phyloP scores from a whole-genome alignment of 2,888 invertebrate genomes.

The Brachypterus glaber region DNA sequence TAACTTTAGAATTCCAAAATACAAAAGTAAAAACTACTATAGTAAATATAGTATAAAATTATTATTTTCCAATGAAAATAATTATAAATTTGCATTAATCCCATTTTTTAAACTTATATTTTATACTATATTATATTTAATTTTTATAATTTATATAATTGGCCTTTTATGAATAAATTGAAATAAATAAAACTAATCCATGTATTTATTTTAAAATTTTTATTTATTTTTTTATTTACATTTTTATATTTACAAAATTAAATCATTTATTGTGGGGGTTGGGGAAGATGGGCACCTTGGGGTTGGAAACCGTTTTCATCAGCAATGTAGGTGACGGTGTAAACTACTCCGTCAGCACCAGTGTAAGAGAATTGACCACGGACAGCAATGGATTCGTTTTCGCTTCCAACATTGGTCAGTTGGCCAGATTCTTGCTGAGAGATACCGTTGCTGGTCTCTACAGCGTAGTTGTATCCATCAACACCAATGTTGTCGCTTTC shows the following conservation, averaged over 20 bases:
- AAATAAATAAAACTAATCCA: not conserved
- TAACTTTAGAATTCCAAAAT: too few relatives aligned
- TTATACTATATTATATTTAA: too few relatives aligned
- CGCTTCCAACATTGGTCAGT: constrained; percentile 51
- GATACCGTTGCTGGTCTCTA: constrained; percentile 52
- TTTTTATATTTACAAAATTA: too few relatives aligned
- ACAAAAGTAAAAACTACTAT: too few relatives aligned
- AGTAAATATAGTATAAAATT: too few relatives aligned
- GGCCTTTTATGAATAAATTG: not conserved
- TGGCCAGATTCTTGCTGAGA: constrained; percentile 52
- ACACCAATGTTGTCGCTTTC: constrained; percentile 51
- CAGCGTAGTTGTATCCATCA: constrained; percentile 36
- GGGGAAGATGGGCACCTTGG: constrained; percentile 42
- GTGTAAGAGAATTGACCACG: constrained; percentile 53
- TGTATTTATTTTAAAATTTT: too few relatives aligned
- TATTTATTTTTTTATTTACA: too few relatives aligned
- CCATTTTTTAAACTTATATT: too few relatives aligned
- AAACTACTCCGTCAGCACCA: constrained; percentile 54
- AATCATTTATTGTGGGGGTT: constrained; percentile 5
- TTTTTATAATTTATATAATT: not conserved
- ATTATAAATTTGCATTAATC: too few relatives aligned
- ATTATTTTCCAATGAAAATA: too few relatives aligned
- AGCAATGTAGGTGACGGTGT: constrained; percentile 51
- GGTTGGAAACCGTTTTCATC: constrained; percentile 54
- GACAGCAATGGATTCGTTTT: constrained; percentile 53